Conservation (phyloP, 2,797 vertebrate species). For the Labroides dimidiatus region DNA sequence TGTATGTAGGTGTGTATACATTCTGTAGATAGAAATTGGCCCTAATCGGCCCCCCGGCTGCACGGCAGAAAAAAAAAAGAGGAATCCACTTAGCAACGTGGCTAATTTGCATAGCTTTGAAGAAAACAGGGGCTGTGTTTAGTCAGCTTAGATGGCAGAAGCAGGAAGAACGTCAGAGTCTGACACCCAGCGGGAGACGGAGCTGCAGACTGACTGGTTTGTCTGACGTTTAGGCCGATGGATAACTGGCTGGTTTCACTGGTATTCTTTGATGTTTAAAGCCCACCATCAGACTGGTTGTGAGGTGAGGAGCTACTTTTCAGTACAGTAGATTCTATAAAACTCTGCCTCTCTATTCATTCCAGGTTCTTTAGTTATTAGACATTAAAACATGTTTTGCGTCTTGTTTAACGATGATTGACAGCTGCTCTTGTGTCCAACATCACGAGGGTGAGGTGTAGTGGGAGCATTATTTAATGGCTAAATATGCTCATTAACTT, state of each 20-base stretch:
- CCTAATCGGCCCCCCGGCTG: conserved; percentile 63
- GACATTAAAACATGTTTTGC: too few species aligned
- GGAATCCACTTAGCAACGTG: conserved; percentile 75
- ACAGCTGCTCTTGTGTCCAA: too few species aligned
- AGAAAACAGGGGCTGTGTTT: conserved; percentile 63
- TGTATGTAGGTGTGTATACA: conserved; percentile 54
- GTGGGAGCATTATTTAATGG: too few species aligned
- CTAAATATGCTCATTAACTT: too few species aligned
- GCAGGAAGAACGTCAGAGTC: conserved; percentile 55
- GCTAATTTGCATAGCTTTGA: conserved; percentile 79
- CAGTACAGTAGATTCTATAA: too few species aligned
- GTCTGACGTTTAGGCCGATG: conserved; percentile 48
- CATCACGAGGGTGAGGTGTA: too few species aligned
- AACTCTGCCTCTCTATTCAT: too few species aligned
- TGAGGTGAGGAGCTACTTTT: conserved; percentile 30
- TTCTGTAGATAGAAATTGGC: conserved; percentile 66
- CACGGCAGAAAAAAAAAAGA: conserved; percentile 23
- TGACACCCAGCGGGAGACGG: conserved; percentile 58
- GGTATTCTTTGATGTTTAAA: conserved; percentile 57
- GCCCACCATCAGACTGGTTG: conserved; percentile 41
- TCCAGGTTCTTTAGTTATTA: too few species aligned
- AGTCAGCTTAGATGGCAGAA: conserved; percentile 67
- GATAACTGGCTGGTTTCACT: conserved; percentile 44
- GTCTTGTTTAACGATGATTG: too few species aligned
- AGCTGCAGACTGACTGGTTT: conserved; percentile 62